Percentiles rank a stretch among this genome's conserved stretches.
Evolutionary conservation across 2,797 vertebrate species (phyloP).

Genomic region (Benthosema pterotum): DNA sequence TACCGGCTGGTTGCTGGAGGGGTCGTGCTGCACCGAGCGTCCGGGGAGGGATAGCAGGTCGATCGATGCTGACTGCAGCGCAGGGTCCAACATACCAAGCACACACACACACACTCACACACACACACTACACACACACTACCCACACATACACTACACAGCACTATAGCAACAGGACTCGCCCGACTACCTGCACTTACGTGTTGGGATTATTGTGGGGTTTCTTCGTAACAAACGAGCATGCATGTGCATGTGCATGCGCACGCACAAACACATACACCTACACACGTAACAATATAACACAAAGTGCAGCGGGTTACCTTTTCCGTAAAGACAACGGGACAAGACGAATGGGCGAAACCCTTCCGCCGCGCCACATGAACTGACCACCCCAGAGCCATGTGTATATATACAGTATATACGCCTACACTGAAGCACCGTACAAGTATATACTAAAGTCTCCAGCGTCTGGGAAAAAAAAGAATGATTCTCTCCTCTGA

Average conservation of each 20-base stretch:
- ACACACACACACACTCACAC: no score
- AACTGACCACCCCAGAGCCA: conserved; percentile 12
- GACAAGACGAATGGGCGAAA: no score
- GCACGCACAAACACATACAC: no score
- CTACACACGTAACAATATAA: conserved; percentile 32
- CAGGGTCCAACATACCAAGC: conserved; percentile 62
- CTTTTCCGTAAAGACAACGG: conserved; percentile 30
- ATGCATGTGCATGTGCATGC: no score
- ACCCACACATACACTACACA: no score
- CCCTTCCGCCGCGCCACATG: conserved; percentile 1
- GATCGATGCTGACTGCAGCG: conserved; percentile 74
- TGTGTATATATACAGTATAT: conserved; percentile 5
- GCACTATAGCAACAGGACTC: conserved; percentile 38
- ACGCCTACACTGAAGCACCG: not conserved
- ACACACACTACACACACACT: no score
- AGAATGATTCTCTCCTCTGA: not conserved
- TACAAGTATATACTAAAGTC: not conserved
- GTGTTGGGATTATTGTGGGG: conserved; percentile 21
- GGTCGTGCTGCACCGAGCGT: conserved; percentile 70
- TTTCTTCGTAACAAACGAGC: not conserved
- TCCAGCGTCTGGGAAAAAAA: not conserved
- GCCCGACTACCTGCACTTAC: conserved; percentile 39
- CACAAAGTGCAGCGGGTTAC: conserved; percentile 15
- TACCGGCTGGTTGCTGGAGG: conserved; percentile 78
- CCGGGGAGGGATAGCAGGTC: conserved; percentile 61